Conservation (phyloP, 1,140 invertebrate genomes). For the Diplogasteroides magnus region DNA sequence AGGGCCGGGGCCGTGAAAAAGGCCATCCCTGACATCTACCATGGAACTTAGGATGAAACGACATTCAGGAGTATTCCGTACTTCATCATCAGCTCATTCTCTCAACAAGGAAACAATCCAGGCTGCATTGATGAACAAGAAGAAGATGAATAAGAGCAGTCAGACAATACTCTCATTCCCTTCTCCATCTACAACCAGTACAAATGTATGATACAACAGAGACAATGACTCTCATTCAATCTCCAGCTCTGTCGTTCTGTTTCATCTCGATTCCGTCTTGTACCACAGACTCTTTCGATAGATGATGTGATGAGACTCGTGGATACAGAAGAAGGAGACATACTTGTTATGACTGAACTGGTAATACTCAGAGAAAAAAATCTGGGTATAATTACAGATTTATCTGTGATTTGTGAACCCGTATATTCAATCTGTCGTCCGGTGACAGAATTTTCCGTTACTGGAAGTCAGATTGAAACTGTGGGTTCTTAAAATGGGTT, state of each 20-base stretch:
- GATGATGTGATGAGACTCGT: constrained; percentile 48
- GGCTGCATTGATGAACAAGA: constrained; percentile 21
- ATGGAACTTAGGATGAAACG: neutral
- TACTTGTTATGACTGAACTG: constrained; percentile 35
- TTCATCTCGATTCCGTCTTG: constrained; percentile 31
- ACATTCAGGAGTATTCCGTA: constrained; percentile 16
- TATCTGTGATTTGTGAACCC: too few relatives aligned
- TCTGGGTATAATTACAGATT: constrained; percentile 5
- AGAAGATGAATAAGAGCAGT: constrained; percentile 19
- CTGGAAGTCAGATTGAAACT: neutral
- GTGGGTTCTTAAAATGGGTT: too few relatives aligned
- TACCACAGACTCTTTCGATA: constrained; percentile 40
- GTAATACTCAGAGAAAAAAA: constrained; percentile 12
- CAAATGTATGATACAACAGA: neutral
- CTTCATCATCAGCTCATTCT: constrained; percentile 33
- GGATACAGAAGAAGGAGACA: constrained; percentile 46
- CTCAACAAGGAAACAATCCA: constrained; percentile 33
- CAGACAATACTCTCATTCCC: constrained; percentile 44
- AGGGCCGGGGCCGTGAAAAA: too few relatives aligned
- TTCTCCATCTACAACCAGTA: constrained; percentile 29
- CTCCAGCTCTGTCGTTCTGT: constrained; percentile 1
- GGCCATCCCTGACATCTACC: neutral
- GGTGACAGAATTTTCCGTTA: neutral
- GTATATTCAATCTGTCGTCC: too few relatives aligned
- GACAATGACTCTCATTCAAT: neutral